Evolutionary conservation across 35 echinoderm and acorn worm species (phyloP).

Genomic region (Heliocidaris erythrogramma): DNA sequence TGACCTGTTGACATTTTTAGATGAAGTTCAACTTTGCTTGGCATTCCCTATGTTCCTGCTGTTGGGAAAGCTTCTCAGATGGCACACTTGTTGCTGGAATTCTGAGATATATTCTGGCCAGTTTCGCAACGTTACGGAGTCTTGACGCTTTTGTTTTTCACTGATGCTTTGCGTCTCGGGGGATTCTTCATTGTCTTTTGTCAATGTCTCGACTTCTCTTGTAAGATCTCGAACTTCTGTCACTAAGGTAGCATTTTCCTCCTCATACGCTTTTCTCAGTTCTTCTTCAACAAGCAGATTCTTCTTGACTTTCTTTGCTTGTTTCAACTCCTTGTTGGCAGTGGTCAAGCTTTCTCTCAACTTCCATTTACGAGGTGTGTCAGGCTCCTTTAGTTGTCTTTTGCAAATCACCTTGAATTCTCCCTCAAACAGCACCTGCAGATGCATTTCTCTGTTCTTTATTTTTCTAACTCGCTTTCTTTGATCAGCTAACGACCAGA

Average conservation of each 20-base stretch:
- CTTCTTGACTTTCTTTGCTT: not conserved
- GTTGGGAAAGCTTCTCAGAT: too few species aligned
- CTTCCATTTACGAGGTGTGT: constrained; percentile 25
- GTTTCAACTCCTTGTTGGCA: not conserved
- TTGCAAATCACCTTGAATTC: constrained; percentile 5
- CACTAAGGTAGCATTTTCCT: too few species aligned
- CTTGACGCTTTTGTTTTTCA: too few species aligned
- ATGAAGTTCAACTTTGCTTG: too few species aligned
- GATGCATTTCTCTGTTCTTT: not conserved
- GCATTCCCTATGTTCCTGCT: too few species aligned
- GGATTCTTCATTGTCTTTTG: constrained; percentile 46
- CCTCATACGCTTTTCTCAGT: not conserved
- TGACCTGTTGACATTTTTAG: too few species aligned
- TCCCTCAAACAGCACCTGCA: not conserved
- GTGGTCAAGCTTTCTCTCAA: not conserved
- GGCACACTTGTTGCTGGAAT: too few species aligned
- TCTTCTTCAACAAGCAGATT: not conserved
- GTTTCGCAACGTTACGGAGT: too few species aligned
- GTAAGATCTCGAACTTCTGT: constrained; percentile 39
- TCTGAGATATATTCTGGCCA: too few species aligned
- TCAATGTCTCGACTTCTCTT: constrained; percentile 52
- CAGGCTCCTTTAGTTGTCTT: constrained; percentile 31
- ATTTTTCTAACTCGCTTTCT: not conserved
- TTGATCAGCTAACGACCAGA: not conserved
- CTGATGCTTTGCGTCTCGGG: too few species aligned